These are phyloP conservation scores for Girardinichthys multiradiatus DNA, from an alignment of 2,113 vertebrate species.

Conservation along the genomic window DNA sequence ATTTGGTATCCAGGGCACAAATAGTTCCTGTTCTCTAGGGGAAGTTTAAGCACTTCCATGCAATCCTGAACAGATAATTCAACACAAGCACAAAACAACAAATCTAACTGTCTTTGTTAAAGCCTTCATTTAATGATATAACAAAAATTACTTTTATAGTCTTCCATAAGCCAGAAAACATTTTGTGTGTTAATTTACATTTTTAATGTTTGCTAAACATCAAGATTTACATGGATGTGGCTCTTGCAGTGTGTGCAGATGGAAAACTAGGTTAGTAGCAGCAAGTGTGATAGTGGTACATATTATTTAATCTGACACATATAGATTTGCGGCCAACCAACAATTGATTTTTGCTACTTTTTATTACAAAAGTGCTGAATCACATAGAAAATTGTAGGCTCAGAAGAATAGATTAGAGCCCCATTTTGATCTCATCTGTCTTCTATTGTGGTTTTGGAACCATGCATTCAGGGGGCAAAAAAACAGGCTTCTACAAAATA, in stretches of 20 bases:
- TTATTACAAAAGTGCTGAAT: conserved; percentile 22
- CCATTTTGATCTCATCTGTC: conserved; percentile 17
- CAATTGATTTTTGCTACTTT: conserved; percentile 31
- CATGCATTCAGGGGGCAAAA: neutral
- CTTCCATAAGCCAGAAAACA: neutral
- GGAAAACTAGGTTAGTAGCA: conserved; percentile 3
- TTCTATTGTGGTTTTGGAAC: conserved; percentile 39
- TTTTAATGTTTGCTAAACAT: conserved; percentile 2
- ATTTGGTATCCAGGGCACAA: neutral
- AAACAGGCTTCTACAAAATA: conserved; percentile 29
- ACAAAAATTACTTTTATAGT: conserved; percentile 13
- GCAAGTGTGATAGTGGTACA: conserved; percentile 5
- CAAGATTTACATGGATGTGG: conserved; percentile 24
- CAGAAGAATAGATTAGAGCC: conserved; percentile 7
- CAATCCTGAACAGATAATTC: neutral
- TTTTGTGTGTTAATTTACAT: neutral
- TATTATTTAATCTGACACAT: conserved; percentile 34
- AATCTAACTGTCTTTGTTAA: neutral
- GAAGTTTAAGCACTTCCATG: neutral
- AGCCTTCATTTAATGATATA: neutral
- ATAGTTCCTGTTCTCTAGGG: too few species aligned
- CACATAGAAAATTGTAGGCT: conserved; percentile 22
- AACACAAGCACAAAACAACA: neutral
- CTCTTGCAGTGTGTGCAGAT: neutral
- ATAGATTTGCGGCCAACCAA: conserved; percentile 45